A percentile compares a stretch with the other conserved stretches of the same genome.
Conservation (phyloP, 2,797 vertebrate genomes). For the Hephaestus fuliginosus region DNA sequence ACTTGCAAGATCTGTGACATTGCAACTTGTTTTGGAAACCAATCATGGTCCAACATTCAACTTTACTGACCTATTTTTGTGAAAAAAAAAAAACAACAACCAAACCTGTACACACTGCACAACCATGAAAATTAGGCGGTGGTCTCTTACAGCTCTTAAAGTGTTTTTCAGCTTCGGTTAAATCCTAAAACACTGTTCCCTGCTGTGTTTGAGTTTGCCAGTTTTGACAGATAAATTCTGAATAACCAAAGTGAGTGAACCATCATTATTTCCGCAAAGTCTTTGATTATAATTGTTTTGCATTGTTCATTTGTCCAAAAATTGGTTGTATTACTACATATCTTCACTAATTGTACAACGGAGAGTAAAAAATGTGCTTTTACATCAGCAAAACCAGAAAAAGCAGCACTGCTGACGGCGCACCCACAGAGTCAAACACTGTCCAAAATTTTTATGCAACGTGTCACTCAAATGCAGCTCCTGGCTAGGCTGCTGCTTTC, state of each 20-base stretch:
- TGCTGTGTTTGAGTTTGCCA: background rate
- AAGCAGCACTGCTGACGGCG: conserved; percentile 33
- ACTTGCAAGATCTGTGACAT: no score
- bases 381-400: conserved; percentile 40
- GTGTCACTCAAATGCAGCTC: conserved; percentile 28
- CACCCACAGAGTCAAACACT: conserved; percentile 14
- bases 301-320: no score
- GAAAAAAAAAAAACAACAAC: no score
- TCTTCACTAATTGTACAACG: background rate
- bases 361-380: conserved; percentile 4
- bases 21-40: no score
- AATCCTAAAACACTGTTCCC: background rate
- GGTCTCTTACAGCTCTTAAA: background rate
- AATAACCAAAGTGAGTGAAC: background rate
- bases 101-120: background rate
- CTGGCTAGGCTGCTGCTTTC: conserved; percentile 7
- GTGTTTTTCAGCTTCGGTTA: background rate
- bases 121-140: background rate
- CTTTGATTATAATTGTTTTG: background rate
- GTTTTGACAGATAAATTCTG: background rate
- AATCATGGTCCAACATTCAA: no score
- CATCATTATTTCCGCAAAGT: background rate
- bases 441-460: conserved; percentile 7
- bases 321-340: no score
- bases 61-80: no score